Evolutionary conservation across 2,888 invertebrate genomes (phyloP).

Genomic region (Cheilosia scutellata): DNA sequence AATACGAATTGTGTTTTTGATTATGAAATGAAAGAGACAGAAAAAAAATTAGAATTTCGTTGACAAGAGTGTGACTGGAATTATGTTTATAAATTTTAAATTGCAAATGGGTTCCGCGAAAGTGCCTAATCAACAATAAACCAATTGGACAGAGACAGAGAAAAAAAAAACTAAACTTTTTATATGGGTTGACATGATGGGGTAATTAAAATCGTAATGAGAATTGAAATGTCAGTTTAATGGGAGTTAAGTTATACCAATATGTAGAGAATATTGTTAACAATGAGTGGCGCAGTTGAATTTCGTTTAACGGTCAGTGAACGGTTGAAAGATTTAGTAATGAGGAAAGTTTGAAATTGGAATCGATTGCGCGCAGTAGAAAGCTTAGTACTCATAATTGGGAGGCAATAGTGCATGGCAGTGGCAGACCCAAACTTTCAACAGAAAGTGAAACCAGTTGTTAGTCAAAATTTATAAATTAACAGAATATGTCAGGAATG

Average conservation of each 20-base stretch:
- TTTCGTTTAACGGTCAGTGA: conserved; percentile 7
- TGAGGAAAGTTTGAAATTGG: conserved; percentile 2
- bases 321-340: neutral
- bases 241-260: neutral
- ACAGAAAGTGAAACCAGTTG: conserved; percentile 1
- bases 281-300: neutral
- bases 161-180: neutral
- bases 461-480: too few species aligned
- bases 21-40: too few species aligned
- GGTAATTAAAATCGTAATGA: conserved; percentile 44
- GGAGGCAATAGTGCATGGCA: neutral
- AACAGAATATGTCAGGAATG: too few species aligned
- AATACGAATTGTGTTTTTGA: conserved; percentile 14
- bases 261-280: neutral
- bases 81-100: conserved; percentile 40
- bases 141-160: neutral
- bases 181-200: conserved; percentile 10
- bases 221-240: conserved; percentile 25
- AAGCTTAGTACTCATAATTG: conserved; percentile 1
- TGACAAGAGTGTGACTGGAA: conserved; percentile 44
- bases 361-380: neutral
- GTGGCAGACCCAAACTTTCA: neutral
- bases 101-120: conserved; percentile 14
- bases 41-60: conserved; percentile 6
- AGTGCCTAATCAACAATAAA: conserved; percentile 2